Evolutionary conservation across 1,140 invertebrate genomes (phyloP).

Genomic region (Drosophila suzukii): DNA sequence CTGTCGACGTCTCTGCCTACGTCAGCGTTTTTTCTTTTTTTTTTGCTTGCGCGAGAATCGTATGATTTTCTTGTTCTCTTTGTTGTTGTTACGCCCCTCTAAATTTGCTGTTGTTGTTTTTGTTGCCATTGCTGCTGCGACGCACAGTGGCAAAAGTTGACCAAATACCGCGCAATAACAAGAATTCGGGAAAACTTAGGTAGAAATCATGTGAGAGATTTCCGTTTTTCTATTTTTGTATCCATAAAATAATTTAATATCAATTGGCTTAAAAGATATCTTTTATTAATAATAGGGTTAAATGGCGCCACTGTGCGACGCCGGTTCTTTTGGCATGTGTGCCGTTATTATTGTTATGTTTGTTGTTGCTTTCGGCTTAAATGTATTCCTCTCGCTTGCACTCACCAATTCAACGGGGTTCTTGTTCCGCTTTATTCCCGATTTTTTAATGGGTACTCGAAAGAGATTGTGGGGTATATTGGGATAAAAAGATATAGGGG

Average conservation of each 20-base stretch:
- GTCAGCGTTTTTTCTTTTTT: conserved; percentile 25
- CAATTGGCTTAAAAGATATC: no score
- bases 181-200: no score
- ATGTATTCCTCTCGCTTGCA: conserved; percentile 18
- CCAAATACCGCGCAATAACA: no score
- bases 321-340: conserved; percentile 54
- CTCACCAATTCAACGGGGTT: conserved; percentile 20
- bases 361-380: conserved; percentile 19
- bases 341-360: conserved; percentile 23
- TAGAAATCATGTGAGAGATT: no score
- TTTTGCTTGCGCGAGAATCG: conserved; percentile 55
- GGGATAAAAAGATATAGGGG: conserved; percentile 7
- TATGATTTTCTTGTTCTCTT: conserved; percentile 72
- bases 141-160: neutral
- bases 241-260: no score
- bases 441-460: neutral
- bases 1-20: conserved; percentile 44
- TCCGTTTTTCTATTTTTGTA: no score
- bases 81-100: conserved; percentile 28
- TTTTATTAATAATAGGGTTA: no score
- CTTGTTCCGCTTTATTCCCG: conserved; percentile 16
- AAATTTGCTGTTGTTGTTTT: conserved; percentile 8
- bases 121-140: conserved; percentile 29
- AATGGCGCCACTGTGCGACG: conserved; percentile 9
- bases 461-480: conserved; percentile 3